Conservation (phyloP, 2,797 vertebrate genomes). For the Nannoperca australis region DNA sequence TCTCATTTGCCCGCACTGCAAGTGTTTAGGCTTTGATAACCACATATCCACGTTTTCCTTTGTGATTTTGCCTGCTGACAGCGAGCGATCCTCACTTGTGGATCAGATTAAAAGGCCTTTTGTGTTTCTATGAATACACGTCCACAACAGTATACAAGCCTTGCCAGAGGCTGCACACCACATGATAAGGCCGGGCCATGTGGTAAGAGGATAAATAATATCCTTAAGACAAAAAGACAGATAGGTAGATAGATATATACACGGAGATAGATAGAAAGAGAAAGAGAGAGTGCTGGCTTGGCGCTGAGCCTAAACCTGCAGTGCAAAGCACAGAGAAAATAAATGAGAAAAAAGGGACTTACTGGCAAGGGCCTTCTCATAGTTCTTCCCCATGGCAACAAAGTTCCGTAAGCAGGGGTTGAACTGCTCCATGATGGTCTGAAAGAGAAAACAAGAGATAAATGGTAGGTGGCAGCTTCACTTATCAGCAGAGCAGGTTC, state of each 20-base stretch:
- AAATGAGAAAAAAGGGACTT: slow-evolving; percentile 76
- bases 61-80: slow-evolving; percentile 42
- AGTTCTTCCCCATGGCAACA: slow-evolving; percentile 99
- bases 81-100: slow-evolving; percentile 24
- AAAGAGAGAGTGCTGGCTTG: slow-evolving; percentile 52
- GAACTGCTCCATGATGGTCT: slow-evolving; percentile 99
- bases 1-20: not conserved
- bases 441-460: slow-evolving; percentile 70
- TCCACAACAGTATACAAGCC: slow-evolving; percentile 34
- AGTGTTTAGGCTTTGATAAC: not conserved
- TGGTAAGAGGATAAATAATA: slow-evolving; percentile 51
- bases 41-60: not conserved
- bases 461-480: slow-evolving; percentile 50
- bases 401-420: slow-evolving; percentile 99
- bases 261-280: not conserved
- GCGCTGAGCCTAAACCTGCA: slow-evolving; percentile 67
- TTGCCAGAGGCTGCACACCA: slow-evolving; percentile 45
- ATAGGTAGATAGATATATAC: slow-evolving; percentile 36
- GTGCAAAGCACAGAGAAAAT: slow-evolving; percentile 57
- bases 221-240: slow-evolving; percentile 43
- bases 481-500: slow-evolving; percentile 56
- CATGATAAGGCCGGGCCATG: slow-evolving; percentile 59
- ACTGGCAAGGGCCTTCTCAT: slow-evolving; percentile 98
- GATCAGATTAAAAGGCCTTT: slow-evolving; percentile 41
- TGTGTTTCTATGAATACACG: slow-evolving; percentile 42